phyloP scores from a whole-genome alignment of 2,888 invertebrate genomes.

The Phytoseiulus persimilis region DNA sequence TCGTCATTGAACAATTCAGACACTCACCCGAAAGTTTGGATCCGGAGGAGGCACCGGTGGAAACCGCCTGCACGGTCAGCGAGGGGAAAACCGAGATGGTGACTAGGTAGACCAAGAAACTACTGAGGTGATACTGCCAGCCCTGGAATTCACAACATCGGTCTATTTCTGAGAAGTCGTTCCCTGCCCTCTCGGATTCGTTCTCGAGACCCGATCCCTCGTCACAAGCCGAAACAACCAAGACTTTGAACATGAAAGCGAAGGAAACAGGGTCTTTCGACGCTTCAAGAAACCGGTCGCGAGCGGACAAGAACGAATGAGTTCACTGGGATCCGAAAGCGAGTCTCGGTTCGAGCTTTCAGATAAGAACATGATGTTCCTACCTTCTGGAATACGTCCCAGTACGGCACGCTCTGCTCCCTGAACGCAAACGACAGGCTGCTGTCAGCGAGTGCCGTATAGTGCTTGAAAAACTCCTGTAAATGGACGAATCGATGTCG shows the following conservation, averaged over 20 bases:
- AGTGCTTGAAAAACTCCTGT: constrained; percentile 20
- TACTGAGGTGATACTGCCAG: constrained; percentile 1
- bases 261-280: too few species aligned
- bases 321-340: too few species aligned
- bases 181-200: background rate
- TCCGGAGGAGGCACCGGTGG: background rate
- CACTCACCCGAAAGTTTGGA: constrained; percentile 1
- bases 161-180: background rate
- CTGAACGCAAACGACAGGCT: background rate
- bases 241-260: too few species aligned
- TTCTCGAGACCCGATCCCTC: background rate
- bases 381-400: constrained; percentile 12
- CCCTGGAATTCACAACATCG: background rate
- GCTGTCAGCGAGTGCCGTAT: background rate
- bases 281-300: too few species aligned
- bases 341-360: too few species aligned
- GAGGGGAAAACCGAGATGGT: constrained; percentile 27
- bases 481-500: background rate
- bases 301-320: too few species aligned
- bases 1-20: background rate
- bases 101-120: background rate
- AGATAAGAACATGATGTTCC: too few species aligned
- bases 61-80: background rate
- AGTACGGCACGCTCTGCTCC: background rate
- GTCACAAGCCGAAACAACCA: too few species aligned